Evolutionary conservation across 2,888 invertebrate species (phyloP), one percentile per base, ranked within the genome.

Genomic region (Heliconius ethilla): DNA sequence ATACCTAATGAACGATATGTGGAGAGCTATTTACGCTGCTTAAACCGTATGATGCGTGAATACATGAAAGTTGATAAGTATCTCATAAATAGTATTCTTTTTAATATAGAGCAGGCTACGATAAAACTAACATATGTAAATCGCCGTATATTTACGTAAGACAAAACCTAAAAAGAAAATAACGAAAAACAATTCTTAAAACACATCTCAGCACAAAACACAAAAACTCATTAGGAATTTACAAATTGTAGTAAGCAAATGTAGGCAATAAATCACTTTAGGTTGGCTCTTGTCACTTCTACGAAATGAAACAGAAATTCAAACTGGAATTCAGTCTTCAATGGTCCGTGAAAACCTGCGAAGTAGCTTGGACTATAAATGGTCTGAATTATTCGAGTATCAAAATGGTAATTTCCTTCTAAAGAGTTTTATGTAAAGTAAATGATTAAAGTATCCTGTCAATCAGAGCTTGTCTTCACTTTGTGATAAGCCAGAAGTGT

Each of bases 361-460:
- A 77, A 77, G 66, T 40, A 22, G 62, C 37, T 40, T 62, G 11
- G 77, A 77, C 77, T 77, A 77, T 73, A 74, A 77, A 77, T 73
- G 73, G 40, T 3, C 62, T 62, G 55, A 74, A 74, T 74, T 77
- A 77, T 74, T 72, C 33, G 59, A 59, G 37, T 72, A 59, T 33
- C 33, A 55, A 72, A 72, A 59, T 59, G n/a, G 33, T 37, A 72
- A 72, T 59, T 70, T 72, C 33, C 72, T 37, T 7, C 25, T 33
- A 59, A 59, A 72, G n/a, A 25, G 72, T 37, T 72, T 72, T 59
- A 59, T 59, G 72, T 59, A 37, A 72, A 59, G 33, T 55, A 15
- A 72, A 72, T 15, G 59, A 33, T 55, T 72, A n/a, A 7, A 59
- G 33, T 15, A 9, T 25, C 59, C 72, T 33, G 37, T 59, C 72